Evolutionary conservation across 1,140 invertebrate species (phyloP).

Genomic region (Ostrea denselamellosa): DNA sequence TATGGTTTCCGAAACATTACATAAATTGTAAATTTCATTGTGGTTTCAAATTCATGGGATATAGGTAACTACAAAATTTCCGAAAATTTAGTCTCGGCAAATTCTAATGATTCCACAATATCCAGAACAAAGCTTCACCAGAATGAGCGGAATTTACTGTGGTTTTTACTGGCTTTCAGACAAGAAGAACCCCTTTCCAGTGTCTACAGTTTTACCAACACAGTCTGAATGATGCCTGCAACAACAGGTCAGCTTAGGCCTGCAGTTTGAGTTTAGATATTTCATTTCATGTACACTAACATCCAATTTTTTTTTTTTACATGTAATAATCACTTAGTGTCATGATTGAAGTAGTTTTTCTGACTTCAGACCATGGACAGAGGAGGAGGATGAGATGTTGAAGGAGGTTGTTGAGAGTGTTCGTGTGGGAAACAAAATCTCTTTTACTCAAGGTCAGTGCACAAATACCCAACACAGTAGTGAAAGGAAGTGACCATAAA

Average conservation of each 20-base stretch:
- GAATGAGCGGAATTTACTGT: too few relatives aligned
- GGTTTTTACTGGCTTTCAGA: conserved; percentile 66
- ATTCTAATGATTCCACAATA: too few relatives aligned
- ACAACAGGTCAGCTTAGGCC: conserved; percentile 63
- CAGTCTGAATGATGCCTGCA: conserved; percentile 66
- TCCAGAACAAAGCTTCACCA: too few relatives aligned
- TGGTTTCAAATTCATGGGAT: too few relatives aligned
- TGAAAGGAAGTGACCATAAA: not conserved
- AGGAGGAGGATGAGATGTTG: conserved; percentile 74
- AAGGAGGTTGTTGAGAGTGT: conserved; percentile 68
- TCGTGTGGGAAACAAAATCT: conserved; percentile 61
- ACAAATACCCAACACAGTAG: not conserved
- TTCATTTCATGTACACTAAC: not conserved
- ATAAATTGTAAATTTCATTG: too few relatives aligned
- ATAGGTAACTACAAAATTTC: too few relatives aligned
- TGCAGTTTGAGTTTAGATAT: not conserved
- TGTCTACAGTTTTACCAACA: conserved; percentile 77
- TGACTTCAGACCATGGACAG: conserved; percentile 72
- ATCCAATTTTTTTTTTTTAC: not conserved
- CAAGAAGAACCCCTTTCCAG: conserved; percentile 74
- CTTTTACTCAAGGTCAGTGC: conserved; percentile 72
- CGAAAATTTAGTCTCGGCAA: too few relatives aligned
- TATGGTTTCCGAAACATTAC: too few relatives aligned
- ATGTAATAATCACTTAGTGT: too few relatives aligned
- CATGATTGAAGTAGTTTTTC: not conserved